phyloP scores from a whole-genome alignment of 2,113 vertebrate genomes.

The pig (Sus scrofa) region DNA sequence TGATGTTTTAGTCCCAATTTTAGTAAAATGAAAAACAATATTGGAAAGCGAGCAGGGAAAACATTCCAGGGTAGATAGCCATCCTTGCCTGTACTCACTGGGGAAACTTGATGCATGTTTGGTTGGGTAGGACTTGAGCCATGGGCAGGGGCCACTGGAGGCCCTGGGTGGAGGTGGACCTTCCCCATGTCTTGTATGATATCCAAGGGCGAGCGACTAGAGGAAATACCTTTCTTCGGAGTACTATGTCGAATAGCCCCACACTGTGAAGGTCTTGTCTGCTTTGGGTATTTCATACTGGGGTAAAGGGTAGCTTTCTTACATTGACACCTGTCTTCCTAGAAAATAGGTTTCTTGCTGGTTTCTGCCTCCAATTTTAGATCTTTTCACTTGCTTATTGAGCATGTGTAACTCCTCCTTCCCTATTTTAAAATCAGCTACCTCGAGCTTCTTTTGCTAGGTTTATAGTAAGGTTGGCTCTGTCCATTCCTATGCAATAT shows the following conservation, averaged over 20 bases:
- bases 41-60: background rate
- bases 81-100: background rate
- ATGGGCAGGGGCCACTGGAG: background rate
- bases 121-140: background rate
- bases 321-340: background rate
- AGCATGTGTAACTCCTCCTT: background rate
- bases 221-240: slow-evolving; percentile 2
- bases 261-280: background rate
- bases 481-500: background rate
- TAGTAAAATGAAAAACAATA: slow-evolving; percentile 43
- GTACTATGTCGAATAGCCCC: background rate
- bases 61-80: background rate
- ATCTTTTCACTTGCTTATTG: background rate
- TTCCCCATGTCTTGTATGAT: background rate
- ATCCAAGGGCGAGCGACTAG: background rate
- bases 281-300: background rate
- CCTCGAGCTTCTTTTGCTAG: background rate
- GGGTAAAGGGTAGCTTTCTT: background rate
- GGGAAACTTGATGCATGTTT: background rate
- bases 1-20: background rate
- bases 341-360: slow-evolving; percentile 12
- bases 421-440: background rate
- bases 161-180: background rate
- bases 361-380: slow-evolving; percentile 38
- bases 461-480: background rate